Base-by-base conservation (phyloP, 2,888 invertebrate species). In the Drosophila conformis region DNA sequence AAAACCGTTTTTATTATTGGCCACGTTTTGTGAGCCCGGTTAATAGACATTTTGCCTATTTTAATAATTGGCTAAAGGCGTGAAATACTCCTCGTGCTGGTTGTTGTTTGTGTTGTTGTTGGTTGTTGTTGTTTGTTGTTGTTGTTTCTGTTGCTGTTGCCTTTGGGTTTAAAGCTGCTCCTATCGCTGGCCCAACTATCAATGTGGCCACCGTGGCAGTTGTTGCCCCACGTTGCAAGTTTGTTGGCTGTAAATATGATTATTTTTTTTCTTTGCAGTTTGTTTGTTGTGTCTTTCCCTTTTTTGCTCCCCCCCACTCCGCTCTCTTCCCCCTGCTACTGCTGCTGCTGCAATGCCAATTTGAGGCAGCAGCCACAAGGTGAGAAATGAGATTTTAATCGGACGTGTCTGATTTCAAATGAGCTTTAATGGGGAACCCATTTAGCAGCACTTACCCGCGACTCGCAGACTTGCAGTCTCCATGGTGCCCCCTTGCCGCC, bases 321-420 rank as follows among this genome's bases (percentile, higher is more conserved):
- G 18, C 29, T 2, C n/a, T n/a, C 21, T 4, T 27, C n/a, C n/a
- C 29, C 10, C 18, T 1, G 27, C 25, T 25, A 25, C 27, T 27
- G 8, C 8, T n/a, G 1, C 18, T 29, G 36, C 65, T 33, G 33
- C 53, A 51, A 29, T 60, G 69, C 70, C 84, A 87, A 78, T 88
- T 86, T 83, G 83, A 82, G 82, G 79, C 89, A 75, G 80, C 83
- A 83, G 87, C 89, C 89, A 87, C 86, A 86, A 93, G 93, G 93
- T 93, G 93, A 93, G 93, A 93, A 93, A 93, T 92, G 91, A 92
- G 93, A 93, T 93, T 93, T 93, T 93, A 92, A 93, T 93, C 93
- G 93, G 92, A 92, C 92, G 91, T 93, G 92, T 93, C 92, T 93
- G 93, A 93, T 93, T 93, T 93, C 92, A 92, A 93, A 93, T 93